Percentiles rank a stretch among this genome's conserved stretches.
Conservation (phyloP, 2,888 invertebrate species). For the Brachylomia viminalis region DNA sequence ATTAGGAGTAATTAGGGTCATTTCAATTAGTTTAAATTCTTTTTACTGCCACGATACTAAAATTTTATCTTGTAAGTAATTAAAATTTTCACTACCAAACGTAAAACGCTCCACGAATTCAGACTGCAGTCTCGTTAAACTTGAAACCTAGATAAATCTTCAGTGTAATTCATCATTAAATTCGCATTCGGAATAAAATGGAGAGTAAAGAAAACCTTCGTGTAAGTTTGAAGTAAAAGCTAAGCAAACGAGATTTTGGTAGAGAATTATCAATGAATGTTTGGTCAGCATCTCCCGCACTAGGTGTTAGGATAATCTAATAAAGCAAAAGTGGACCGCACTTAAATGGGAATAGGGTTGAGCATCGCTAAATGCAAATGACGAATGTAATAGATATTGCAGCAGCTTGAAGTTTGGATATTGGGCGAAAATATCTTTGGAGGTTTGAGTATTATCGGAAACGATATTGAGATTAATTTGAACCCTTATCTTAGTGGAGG, state of each 20-base stretch:
- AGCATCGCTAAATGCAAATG: conserved; percentile 38
- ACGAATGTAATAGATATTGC: conserved; percentile 39
- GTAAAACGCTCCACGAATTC: conserved; percentile 19
- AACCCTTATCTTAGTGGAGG: conserved; percentile 7
- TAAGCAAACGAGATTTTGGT: conserved; percentile 32
- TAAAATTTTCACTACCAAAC: conserved; percentile 10
- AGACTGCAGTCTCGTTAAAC: conserved; percentile 24
- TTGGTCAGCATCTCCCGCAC: conserved; percentile 47
- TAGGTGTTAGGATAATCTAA: conserved; percentile 58
- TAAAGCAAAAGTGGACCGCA: conserved; percentile 59
- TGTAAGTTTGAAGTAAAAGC: conserved; percentile 30
- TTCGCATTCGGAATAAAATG: conserved; percentile 17
- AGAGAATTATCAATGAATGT: conserved; percentile 63
- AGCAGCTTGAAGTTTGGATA: conserved; percentile 36
- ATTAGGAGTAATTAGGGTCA: neutral
- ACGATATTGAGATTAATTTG: conserved; percentile 28
- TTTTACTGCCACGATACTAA: conserved; percentile 5
- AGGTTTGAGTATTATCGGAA: conserved; percentile 9
- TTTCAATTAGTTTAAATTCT: conserved; percentile 20
- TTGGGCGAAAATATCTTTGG: conserved; percentile 44
- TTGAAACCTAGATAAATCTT: conserved; percentile 9
- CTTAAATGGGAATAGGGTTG: conserved; percentile 57
- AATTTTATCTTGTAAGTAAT: conserved; percentile 16
- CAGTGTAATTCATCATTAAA: conserved; percentile 11
- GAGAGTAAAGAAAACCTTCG: neutral